Evolutionary conservation across 2,113 vertebrate genomes (phyloP), one percentile per base, ranked within the genome.

Genomic region (Phrynosoma blainvillii): DNA sequence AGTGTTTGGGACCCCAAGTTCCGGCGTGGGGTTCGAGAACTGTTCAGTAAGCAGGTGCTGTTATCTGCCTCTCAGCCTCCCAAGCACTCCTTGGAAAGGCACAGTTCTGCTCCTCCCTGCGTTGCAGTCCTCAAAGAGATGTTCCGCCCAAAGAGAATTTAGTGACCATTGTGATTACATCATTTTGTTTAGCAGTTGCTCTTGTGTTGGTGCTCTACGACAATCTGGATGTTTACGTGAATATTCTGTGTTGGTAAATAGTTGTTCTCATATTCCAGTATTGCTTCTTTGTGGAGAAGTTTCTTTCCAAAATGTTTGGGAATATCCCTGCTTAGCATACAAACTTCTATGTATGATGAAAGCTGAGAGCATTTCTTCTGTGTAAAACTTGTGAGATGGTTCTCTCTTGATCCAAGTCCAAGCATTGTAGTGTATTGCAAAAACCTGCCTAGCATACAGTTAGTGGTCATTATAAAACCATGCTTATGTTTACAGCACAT

Each of bases 1-100:
- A 97, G 97, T 14, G 93, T 97, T 77, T 92, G 96, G 92, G 97
- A 98, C 94, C 96, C 95, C 74, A 96, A 96, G 56, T 98, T 98
- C 94, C 95, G 97, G 86, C 97, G 96, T 88, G 97, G 97, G 0
- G 93, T 98, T 88, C 95, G 91, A 27, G 90, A 97, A 66, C 93
- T 98, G 4, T 97, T 98, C 92, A 95, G 95, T 66, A 95, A 93
- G 89, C 77, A 21, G 9, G 66, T 66, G 79, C 81, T 54, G n/a
- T 88, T n/a, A 79, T 59, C 88, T 1, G 32, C 68, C 27, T 83
- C 42, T 32, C 79, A 86, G 78, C 94, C 96, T 23, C 93, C 90
- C 7, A 94, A 92, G 0, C 95, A 84, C 13, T 79, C 82, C 16
- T 27, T 65, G n/a, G 88, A 89, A 21, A 85, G 75, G 65, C 74